These are phyloP conservation scores for Hydrotaea diabolus DNA, from an alignment of 2,888 invertebrate species.

Conservation along the genomic window DNA sequence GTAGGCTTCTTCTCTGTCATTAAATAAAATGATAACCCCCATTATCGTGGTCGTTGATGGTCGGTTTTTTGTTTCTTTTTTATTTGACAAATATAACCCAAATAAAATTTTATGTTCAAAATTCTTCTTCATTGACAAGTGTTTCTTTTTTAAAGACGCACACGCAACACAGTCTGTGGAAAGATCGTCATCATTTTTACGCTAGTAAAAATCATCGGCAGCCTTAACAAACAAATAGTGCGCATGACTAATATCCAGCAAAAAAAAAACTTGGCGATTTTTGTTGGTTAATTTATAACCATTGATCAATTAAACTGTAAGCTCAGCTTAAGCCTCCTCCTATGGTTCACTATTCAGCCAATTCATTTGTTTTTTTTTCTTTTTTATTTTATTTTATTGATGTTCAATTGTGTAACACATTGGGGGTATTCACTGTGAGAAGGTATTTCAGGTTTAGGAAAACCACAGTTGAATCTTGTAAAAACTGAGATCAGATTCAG, in stretches of 20 bases:
- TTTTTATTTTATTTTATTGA: neutral
- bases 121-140: neutral
- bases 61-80: no score
- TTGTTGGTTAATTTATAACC: neutral
- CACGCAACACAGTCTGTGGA: neutral
- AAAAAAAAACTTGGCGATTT: neutral
- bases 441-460: neutral
- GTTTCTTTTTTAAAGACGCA: neutral
- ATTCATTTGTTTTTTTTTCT: neutral
- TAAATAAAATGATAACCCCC: slow-evolving; percentile 12
- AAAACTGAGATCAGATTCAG: no score
- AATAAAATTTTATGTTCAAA: neutral
- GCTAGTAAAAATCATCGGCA: neutral
- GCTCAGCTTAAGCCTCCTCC: neutral
- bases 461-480: no score
- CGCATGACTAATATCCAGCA: neutral
- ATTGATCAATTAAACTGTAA: slow-evolving; percentile 4
- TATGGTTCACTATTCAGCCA: neutral
- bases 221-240: no score
- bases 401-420: slow-evolving; percentile 26
- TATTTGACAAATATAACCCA: slow-evolving; percentile 25
- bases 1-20: neutral
- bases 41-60: neutral
- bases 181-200: neutral
- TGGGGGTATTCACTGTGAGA: neutral